Conservation (phyloP, 2,797 vertebrate species). For the Gephyroberyx darwinii region DNA sequence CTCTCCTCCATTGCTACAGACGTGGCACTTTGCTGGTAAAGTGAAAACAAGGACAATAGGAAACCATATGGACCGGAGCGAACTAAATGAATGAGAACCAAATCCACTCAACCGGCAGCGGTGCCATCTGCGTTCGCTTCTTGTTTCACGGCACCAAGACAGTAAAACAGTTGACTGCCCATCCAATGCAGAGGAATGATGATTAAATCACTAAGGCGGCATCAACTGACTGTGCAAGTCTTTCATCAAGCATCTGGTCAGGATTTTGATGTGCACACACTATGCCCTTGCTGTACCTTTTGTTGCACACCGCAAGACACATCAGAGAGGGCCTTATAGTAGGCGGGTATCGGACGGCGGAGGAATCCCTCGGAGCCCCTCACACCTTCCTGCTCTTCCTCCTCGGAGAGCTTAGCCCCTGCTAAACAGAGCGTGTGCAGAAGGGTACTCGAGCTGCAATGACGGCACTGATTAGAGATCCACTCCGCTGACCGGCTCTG, state of each 20-base stretch:
- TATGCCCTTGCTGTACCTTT: neutral
- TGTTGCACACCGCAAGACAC: neutral
- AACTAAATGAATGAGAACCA: constrained; percentile 38
- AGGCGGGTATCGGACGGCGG: constrained; percentile 4
- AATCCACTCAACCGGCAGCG: constrained; percentile 29
- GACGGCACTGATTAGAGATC: constrained; percentile 48
- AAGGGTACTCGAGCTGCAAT: constrained; percentile 34
- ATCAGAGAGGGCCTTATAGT: constrained; percentile 10
- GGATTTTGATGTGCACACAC: constrained; percentile 8
- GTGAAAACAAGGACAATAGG: constrained; percentile 29
- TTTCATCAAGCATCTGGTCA: constrained; percentile 36
- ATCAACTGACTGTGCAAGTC: no score
- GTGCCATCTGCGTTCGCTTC: constrained; percentile 59
- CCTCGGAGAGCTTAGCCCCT: constrained; percentile 2
- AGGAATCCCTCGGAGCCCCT: constrained; percentile 39
- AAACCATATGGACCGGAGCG: constrained; percentile 37
- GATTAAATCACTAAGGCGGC: constrained; percentile 23
- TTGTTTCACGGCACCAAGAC: neutral
- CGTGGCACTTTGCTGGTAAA: constrained; percentile 4
- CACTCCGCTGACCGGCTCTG: neutral
- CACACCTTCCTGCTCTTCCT: constrained; percentile 7
- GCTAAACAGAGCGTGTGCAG: constrained; percentile 36
- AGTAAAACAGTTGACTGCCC: constrained; percentile 22
- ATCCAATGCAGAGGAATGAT: constrained; percentile 17
- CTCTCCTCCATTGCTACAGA: no score